Evolutionary conservation across 2,888 invertebrate species (phyloP).

Genomic region (Callosobruchus maculatus): DNA sequence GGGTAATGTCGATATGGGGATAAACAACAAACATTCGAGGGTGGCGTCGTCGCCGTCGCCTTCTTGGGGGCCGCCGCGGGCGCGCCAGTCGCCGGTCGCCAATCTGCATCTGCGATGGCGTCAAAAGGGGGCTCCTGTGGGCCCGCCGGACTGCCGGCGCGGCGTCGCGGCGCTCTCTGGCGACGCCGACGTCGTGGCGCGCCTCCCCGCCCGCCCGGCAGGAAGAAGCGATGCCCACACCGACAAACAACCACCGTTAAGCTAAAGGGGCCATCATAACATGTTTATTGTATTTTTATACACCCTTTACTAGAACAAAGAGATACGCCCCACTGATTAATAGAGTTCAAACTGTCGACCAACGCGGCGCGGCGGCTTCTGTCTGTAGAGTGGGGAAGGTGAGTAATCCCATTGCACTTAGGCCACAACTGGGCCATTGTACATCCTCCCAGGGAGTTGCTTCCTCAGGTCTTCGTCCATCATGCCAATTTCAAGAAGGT

Average conservation of each 20-base stretch:
- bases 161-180: slow-evolving; percentile 48
- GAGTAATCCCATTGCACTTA: too few species aligned
- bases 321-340: too few species aligned
- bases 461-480: too few species aligned
- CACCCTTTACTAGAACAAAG: not conserved
- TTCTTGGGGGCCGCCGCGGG: not conserved
- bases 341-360: too few species aligned
- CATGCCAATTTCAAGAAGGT: too few species aligned
- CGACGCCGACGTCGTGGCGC: slow-evolving; percentile 1
- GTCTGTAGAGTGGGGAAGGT: too few species aligned
- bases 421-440: too few species aligned
- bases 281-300: not conserved
- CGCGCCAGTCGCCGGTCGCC: slow-evolving; percentile 23
- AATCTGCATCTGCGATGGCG: slow-evolving; percentile 37
- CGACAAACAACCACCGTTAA: not conserved
- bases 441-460: too few species aligned
- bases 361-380: too few species aligned
- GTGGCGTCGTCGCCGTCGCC: not conserved
- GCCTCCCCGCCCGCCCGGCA: slow-evolving; percentile 32
- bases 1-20: not conserved
- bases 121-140: slow-evolving; percentile 1
- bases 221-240: not conserved
- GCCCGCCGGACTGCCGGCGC: not conserved
- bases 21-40: not conserved
- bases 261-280: not conserved